These are phyloP conservation scores for Rhinella marina DNA, from an alignment of 2,797 vertebrate genomes.

Conservation along the genomic window DNA sequence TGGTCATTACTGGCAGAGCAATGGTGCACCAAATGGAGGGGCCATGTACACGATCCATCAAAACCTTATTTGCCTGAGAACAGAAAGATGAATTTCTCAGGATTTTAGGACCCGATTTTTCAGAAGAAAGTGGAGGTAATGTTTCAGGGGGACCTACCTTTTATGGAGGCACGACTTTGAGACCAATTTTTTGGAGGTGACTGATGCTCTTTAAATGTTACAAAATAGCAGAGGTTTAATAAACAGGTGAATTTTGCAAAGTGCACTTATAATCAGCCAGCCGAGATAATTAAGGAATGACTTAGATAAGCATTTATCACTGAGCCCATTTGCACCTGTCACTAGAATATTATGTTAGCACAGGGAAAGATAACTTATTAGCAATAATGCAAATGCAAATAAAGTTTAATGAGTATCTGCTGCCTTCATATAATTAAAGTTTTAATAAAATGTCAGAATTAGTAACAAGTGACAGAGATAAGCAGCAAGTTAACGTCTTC, in stretches of 20 bases:
- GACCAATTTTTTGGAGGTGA: too few species aligned
- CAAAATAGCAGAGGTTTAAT: background rate
- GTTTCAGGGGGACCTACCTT: too few species aligned
- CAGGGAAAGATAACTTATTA: slow-evolving; percentile 49
- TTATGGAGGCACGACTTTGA: too few species aligned
- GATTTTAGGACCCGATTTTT: too few species aligned
- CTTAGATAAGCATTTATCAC: slow-evolving; percentile 57
- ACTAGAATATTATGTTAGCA: slow-evolving; percentile 44
- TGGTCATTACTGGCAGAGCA: too few species aligned
- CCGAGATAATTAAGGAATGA: slow-evolving; percentile 51
- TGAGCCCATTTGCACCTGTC: slow-evolving; percentile 67
- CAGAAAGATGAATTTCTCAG: too few species aligned
- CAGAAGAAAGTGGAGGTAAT: too few species aligned
- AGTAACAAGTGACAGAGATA: slow-evolving; percentile 26
- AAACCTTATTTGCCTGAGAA: too few species aligned
- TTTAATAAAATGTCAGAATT: slow-evolving; percentile 48
- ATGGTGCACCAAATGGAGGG: too few species aligned
- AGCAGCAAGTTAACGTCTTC: slow-evolving; percentile 1
- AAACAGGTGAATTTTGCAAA: slow-evolving; percentile 25
- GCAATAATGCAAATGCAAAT: slow-evolving; percentile 48
- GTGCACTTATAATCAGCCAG: background rate
- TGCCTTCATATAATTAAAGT: slow-evolving; percentile 26
- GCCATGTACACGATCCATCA: too few species aligned
- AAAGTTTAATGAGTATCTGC: slow-evolving; percentile 53
- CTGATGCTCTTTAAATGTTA: background rate